Base-by-base conservation (phyloP, 2,113 vertebrate species). In the Dolichallabes microphthalmus region DNA sequence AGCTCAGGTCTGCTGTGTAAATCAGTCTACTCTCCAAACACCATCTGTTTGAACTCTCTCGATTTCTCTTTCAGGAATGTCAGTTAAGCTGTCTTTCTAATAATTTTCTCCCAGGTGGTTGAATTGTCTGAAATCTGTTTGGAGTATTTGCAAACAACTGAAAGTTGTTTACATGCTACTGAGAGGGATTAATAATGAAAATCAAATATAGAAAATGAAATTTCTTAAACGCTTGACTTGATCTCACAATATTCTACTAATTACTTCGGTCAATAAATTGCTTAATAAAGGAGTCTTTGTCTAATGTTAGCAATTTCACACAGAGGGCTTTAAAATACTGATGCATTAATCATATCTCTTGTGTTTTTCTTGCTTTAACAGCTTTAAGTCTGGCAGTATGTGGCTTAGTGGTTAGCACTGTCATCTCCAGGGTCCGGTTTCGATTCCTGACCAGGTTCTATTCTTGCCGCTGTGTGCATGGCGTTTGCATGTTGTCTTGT, bases 41-140 rank as follows among this genome's bases (percentile, higher is more conserved):
- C 35, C 78, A 76, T 88, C 87, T 88, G 87, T 71, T 69, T 85
- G 35, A 60, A 58, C 7, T 83, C 52, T 77, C 32, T 71, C 50
- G 50, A 27, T 58, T 22, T 30, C 30, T 25, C 13, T 57, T 86
- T 75, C 57, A 66, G 10, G 55, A 60, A 79, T 58, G 3, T 35
- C 30, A 32, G 58, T 57, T 45, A 35, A 80, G 11, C 15, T 57
- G 2, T 52, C 71, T 86, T 69, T 74, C 64, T 82, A 71, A 58
- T 63, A 53, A 50, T 25, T 76, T 27, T 76, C 32, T 35, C 17
- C 82, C 77, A 77, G 39, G 55, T 63, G 78, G 35, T 2, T 66
- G 20, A 35, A 25, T 58, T 80, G 82, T 66, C 76, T 69, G 60
- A 85, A 60, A 27, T 55, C 39, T 55, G 30, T 15, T 20, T 85